These are phyloP conservation scores for Falco berigora DNA, from an alignment of 2,797 vertebrate species.

Conservation along the genomic window DNA sequence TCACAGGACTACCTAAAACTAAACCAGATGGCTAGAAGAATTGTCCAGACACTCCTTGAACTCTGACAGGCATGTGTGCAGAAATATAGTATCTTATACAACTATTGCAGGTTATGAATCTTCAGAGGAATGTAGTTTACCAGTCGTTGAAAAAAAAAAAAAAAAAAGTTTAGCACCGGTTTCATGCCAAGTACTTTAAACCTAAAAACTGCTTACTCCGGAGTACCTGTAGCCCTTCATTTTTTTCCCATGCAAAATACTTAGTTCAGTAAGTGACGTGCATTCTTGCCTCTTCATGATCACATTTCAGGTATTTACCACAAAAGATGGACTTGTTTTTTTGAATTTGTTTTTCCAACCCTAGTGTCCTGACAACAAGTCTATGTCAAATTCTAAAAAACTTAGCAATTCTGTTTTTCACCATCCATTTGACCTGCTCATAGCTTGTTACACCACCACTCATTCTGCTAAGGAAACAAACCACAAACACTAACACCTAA, in stretches of 20 bases:
- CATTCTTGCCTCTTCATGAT: neutral
- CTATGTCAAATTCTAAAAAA: neutral
- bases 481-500: neutral
- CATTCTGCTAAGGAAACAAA: neutral
- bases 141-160: neutral
- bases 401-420: neutral
- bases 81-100: neutral
- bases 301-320: neutral
- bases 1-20: neutral
- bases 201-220: neutral
- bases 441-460: neutral
- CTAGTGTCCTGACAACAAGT: neutral
- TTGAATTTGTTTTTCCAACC: neutral
- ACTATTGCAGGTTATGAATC: neutral
- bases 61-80: neutral
- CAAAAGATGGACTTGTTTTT: neutral
- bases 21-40: neutral
- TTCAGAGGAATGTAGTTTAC: neutral
- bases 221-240: neutral
- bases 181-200: neutral
- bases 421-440: neutral
- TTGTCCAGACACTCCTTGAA: neutral
- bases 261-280: neutral
- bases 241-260: neutral
- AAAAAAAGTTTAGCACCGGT: neutral